A percentile compares a stretch with the other conserved stretches of the same genome.
phyloP scores from a whole-genome alignment of 2,797 vertebrate genomes.

The Sternarchorhynchus goeldii region DNA sequence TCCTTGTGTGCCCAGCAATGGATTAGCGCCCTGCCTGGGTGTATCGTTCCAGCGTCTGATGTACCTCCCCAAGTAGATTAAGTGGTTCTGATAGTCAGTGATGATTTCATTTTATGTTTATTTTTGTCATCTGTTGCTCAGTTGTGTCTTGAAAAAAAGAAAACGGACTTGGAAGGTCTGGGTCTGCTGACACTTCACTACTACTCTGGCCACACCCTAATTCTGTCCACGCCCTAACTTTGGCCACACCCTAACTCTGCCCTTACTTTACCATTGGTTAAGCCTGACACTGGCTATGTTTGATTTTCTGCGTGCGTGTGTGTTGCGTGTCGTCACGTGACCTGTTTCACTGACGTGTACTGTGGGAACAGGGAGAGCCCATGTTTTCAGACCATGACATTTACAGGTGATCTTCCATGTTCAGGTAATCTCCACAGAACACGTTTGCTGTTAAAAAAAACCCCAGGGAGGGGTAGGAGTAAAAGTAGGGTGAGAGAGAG shows the following conservation, averaged over 20 bases:
- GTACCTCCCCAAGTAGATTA: no score
- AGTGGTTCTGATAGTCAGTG: no score
- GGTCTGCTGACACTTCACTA: no score
- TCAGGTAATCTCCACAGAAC: constrained; percentile 48
- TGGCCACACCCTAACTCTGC: not conserved
- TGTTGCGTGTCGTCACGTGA: not conserved
- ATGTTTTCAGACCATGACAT: constrained; percentile 53
- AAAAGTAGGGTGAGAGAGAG: constrained; percentile 30
- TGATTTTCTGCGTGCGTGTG: constrained; percentile 5
- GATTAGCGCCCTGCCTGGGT: no score
- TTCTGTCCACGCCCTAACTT: not conserved
- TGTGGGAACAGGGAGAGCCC: constrained; percentile 32
- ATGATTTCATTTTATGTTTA: no score
- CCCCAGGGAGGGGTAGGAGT: constrained; percentile 54
- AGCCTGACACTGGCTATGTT: not conserved
- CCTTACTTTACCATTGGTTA: not conserved
- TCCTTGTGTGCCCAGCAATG: no score
- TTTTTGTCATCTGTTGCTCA: no score
- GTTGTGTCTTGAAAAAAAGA: no score
- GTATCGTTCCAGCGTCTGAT: no score
- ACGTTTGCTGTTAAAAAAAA: constrained; percentile 53
- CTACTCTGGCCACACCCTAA: no score
- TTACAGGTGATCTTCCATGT: constrained; percentile 55
- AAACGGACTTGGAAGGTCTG: no score
- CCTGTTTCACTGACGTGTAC: constrained; percentile 10